Evolutionary conservation across 2,888 invertebrate species (phyloP), one percentile per base, ranked within the genome.

Genomic region (Deilephila elpenor): DNA sequence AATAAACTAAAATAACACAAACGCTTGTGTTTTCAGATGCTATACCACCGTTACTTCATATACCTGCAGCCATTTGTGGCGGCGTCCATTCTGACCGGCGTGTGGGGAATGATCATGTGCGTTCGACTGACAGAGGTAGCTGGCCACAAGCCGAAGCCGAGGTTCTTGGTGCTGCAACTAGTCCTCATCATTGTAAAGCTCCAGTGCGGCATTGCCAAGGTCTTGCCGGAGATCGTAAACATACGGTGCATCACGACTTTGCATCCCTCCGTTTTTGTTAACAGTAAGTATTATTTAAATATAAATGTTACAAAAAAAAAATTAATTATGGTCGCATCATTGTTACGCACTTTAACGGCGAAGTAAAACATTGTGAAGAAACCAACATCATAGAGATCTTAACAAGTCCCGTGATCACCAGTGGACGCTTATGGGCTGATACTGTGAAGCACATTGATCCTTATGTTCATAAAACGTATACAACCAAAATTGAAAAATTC

Each of bases 91-190:
- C 88, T 97, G 8, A 89, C 96, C 37, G 97, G 96, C 19, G 93
- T 97, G 67, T 97, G 97, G 96, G 96, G 96, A 0, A 94, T 97
- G 83, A 95, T 95, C 59, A 96, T 97, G 95, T 93, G 95, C 5
- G 95, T 96, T 32, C 94, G 95, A 0, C 88, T 88, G 0, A 89
- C 88, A 0, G 88, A 86, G 75, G 74, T 83, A 0, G 95, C 89
- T 74, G 97, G 84, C 81, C 91, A 83, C 85, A 93, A 74, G 82
- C 90, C 95, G 19, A 87, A 90, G 37, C 90, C 90, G 0, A 95
- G 96, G 82, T 95, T 96, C 82, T 75, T 96, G 64, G 96, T 95
- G 0, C 89, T 96, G 20, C 97, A 97, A 85, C 82, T 97, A 82
- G 96, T 96, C 1, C 88, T 97, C 70, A 82, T 97, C 71, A 96